A percentile compares a stretch with the other conserved stretches of the same genome.
Conservation (phyloP, 1,140 invertebrate species). For the Drosophila pruinosa region DNA sequence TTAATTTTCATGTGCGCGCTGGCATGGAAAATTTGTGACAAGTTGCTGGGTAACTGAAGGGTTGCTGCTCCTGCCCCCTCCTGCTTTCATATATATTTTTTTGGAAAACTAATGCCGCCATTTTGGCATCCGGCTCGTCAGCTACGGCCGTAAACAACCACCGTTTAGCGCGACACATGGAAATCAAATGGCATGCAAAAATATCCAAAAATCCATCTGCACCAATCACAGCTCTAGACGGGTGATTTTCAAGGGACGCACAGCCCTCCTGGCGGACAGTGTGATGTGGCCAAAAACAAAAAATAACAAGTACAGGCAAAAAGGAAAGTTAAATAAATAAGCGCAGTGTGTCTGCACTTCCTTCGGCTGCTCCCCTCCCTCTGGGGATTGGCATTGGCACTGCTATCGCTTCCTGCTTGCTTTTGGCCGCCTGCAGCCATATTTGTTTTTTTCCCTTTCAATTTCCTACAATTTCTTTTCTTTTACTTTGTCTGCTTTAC, state of each 20-base stretch:
- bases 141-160: slow-evolving; percentile 16
- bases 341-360: slow-evolving; percentile 36
- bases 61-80: slow-evolving; percentile 32
- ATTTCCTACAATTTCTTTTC: slow-evolving; percentile 63
- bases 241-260: neutral
- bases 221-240: slow-evolving; percentile 61
- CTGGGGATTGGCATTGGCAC: neutral
- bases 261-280: neutral
- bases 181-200: slow-evolving; percentile 71
- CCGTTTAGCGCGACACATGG: slow-evolving; percentile 47
- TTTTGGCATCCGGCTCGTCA: slow-evolving; percentile 42
- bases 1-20: slow-evolving; percentile 50
- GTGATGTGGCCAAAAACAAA: slow-evolving; percentile 24
- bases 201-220: slow-evolving; percentile 28
- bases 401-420: slow-evolving; percentile 4
- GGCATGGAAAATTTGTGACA: slow-evolving; percentile 66
- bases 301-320: slow-evolving; percentile 31
- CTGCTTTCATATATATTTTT: slow-evolving; percentile 1
- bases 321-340: slow-evolving; percentile 23
- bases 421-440: slow-evolving; percentile 58
- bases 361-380: neutral
- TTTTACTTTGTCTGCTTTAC: neutral
- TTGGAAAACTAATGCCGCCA: slow-evolving; percentile 58
- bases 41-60: slow-evolving; percentile 45
- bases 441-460: slow-evolving; percentile 74